These are phyloP conservation scores for Kryptolebias marmoratus DNA, from an alignment of 2,113 vertebrate species.

Conservation along the genomic window DNA sequence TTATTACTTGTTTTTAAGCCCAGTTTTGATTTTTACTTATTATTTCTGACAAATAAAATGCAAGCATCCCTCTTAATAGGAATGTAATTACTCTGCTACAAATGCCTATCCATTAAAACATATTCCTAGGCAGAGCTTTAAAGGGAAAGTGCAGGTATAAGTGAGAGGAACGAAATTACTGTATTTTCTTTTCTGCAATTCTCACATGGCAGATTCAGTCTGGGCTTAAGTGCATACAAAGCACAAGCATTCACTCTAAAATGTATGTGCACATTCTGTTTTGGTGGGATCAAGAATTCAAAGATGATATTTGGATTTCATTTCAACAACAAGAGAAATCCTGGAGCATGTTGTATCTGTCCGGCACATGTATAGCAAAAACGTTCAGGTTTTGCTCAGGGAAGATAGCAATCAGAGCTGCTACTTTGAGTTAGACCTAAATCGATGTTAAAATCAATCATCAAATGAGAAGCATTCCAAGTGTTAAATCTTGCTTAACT, in stretches of 20 bases:
- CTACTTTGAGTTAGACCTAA: slow-evolving; percentile 23
- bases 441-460: slow-evolving; percentile 26
- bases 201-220: slow-evolving; percentile 7
- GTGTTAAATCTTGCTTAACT: slow-evolving; percentile 42
- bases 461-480: slow-evolving; percentile 39
- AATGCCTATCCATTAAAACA: slow-evolving; percentile 42
- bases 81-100: slow-evolving; percentile 34
- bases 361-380: not conserved
- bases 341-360: slow-evolving; percentile 1
- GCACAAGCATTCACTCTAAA: not conserved
- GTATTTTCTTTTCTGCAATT: not conserved
- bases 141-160: slow-evolving; percentile 49
- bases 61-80: not conserved
- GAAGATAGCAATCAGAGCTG: slow-evolving; percentile 34
- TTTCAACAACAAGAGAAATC: slow-evolving; percentile 5
- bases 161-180: slow-evolving; percentile 31
- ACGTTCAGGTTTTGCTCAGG: slow-evolving; percentile 12
- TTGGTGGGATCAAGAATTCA: not conserved
- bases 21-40: no score
- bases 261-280: not conserved
- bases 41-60: no score
- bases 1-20: no score
- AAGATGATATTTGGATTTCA: not conserved
- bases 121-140: slow-evolving; percentile 35
- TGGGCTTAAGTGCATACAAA: slow-evolving; percentile 4